Evolutionary conservation across 1,140 invertebrate species (phyloP).

Genomic region (Drosophila littoralis): DNA sequence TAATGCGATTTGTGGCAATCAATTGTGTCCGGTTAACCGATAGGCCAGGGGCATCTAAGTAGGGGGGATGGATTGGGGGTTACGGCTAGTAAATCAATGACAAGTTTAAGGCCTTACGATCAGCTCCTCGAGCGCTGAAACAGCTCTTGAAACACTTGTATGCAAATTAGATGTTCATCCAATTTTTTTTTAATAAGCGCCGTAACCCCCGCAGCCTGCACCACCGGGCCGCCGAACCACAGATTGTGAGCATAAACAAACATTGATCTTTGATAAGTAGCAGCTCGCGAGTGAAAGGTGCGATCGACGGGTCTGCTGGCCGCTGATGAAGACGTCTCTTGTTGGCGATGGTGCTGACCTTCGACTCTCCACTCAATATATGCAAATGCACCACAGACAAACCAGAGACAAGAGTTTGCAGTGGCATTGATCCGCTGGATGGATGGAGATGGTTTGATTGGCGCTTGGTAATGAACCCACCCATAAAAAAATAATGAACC

Average conservation of each 20-base stretch:
- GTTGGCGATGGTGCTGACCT: constrained; percentile 41
- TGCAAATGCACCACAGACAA: constrained; percentile 59
- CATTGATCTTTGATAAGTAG: constrained; percentile 21
- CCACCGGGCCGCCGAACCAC: not conserved
- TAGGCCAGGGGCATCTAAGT: not conserved
- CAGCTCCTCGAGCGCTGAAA: constrained; percentile 20
- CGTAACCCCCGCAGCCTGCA: too few species aligned
- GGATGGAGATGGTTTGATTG: not conserved
- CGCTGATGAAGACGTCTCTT: constrained; percentile 54
- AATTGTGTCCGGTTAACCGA: not conserved
- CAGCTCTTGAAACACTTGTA: constrained; percentile 18
- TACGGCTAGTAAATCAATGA: constrained; percentile 54
- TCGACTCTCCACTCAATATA: constrained; percentile 46
- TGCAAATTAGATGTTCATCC: constrained; percentile 36
- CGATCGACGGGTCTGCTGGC: constrained; percentile 23
- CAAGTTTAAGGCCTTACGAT: constrained; percentile 63
- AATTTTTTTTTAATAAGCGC: not conserved
- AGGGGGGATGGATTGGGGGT: not conserved
- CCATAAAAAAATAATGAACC: constrained; percentile 53
- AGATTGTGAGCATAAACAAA: constrained; percentile 10
- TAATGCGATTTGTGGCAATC: constrained; percentile 21
- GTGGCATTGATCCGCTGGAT: constrained; percentile 28
- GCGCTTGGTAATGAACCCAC: constrained; percentile 7
- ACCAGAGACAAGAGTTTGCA: constrained; percentile 12
- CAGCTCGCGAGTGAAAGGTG: constrained; percentile 64